Percentiles rank a stretch among this genome's conserved stretches.
Conservation (phyloP, 1,140 invertebrate species). For the Neocloeon triangulifer region DNA sequence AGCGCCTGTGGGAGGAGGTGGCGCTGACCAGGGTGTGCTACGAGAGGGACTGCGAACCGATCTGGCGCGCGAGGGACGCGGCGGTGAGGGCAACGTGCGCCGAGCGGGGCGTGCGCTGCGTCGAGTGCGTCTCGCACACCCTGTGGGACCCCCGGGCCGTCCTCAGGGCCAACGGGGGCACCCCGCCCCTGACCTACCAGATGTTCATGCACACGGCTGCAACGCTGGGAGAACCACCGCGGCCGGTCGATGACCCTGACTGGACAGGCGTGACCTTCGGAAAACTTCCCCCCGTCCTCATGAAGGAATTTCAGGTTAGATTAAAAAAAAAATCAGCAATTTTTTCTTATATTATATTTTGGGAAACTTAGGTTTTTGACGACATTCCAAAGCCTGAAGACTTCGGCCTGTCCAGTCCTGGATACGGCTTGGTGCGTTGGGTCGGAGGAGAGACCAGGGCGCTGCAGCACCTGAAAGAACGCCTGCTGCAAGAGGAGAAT, state of each 20-base stretch:
- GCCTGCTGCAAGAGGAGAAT: conserved; percentile 28
- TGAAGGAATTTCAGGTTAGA: conserved; percentile 20
- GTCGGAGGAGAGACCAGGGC: conserved; percentile 43
- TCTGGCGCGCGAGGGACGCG: conserved; percentile 38
- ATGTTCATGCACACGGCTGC: conserved; percentile 32
- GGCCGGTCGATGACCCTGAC: conserved; percentile 24
- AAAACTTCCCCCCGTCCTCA: conserved; percentile 18
- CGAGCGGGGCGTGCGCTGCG: conserved; percentile 25
- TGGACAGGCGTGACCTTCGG: conserved; percentile 25
- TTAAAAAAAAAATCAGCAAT: too few species aligned
- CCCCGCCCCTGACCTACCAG: conserved; percentile 46
- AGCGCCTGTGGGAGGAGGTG: conserved; percentile 25
- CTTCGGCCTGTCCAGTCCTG: conserved; percentile 27
- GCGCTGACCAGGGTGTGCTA: conserved; percentile 29
- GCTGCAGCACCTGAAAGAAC: conserved; percentile 24
- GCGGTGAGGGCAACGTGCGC: conserved; percentile 28
- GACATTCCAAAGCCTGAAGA: conserved; percentile 27
- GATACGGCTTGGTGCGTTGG: conserved; percentile 20
- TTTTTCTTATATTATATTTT: too few species aligned
- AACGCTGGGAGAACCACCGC: conserved; percentile 32
- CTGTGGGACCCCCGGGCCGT: conserved; percentile 41
- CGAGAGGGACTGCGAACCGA: conserved; percentile 36
- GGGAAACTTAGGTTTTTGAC: conserved; percentile 12
- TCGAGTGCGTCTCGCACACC: conserved; percentile 43
- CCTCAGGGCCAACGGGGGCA: conserved; percentile 40